Evolutionary conservation across 2,113 vertebrate species (phyloP).

Genomic region (chimpanzee (Pan troglodytes)): DNA sequence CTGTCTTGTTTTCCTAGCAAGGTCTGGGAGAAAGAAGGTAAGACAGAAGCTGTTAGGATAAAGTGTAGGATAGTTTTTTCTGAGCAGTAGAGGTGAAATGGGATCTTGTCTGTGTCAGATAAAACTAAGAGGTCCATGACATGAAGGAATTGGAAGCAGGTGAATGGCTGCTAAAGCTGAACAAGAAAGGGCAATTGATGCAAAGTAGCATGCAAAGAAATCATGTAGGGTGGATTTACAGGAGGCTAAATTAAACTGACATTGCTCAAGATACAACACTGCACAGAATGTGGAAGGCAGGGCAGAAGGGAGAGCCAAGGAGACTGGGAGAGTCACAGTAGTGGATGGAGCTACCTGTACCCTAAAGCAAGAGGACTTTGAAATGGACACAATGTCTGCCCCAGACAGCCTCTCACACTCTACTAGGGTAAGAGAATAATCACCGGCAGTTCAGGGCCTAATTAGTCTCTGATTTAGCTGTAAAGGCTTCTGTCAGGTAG

Average conservation of each 20-base stretch:
- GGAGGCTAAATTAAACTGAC: background rate
- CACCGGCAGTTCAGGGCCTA: background rate
- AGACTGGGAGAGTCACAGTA: background rate
- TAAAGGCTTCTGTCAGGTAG: background rate
- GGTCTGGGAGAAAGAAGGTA: background rate
- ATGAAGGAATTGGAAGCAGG: background rate
- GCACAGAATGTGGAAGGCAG: background rate
- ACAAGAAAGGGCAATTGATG: background rate
- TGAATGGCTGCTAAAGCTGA: background rate
- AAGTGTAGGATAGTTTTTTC: background rate
- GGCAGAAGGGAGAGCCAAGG: background rate
- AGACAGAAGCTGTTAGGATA: constrained; percentile 9
- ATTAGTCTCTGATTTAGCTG: background rate
- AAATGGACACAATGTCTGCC: background rate
- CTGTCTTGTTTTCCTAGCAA: background rate
- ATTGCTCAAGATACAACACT: background rate
- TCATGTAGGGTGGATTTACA: background rate
- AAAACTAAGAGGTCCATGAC: background rate
- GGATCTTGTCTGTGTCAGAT: constrained; percentile 3
- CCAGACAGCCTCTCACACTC: background rate
- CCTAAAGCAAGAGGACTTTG: background rate
- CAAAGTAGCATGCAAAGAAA: background rate
- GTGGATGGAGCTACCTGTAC: background rate
- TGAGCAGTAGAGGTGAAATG: constrained; percentile 16
- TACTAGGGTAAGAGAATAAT: background rate